Evolutionary conservation across 2,113 vertebrate species (phyloP).

Genomic region (Colistium nudipinnis): DNA sequence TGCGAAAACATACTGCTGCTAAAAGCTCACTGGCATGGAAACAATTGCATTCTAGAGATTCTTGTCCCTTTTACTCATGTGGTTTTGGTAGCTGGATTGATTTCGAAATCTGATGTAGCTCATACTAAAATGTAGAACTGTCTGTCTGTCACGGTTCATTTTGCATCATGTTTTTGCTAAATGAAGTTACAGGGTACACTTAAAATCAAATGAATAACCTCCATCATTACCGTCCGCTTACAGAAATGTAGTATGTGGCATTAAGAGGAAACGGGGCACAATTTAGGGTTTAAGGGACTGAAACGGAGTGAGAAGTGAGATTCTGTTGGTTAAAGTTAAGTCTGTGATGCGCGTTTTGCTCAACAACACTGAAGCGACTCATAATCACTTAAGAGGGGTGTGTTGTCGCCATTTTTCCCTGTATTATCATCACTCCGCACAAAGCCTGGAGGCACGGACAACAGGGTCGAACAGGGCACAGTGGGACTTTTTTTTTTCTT

Average conservation of each 20-base stretch:
- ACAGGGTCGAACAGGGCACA: background rate
- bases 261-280: too few species aligned
- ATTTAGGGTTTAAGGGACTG: too few species aligned
- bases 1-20: conserved; percentile 37
- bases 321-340: background rate
- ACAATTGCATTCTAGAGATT: conserved; percentile 31
- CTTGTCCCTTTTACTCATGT: conserved; percentile 9
- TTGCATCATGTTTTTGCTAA: background rate
- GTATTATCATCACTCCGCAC: too few species aligned
- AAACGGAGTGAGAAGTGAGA: background rate
- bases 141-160: background rate
- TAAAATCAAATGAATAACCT: background rate
- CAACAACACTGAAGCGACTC: background rate
- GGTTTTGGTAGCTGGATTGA: conserved; percentile 6
- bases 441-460: background rate
- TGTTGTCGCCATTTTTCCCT: too few species aligned
- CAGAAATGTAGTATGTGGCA: too few species aligned
- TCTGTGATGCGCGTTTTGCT: background rate
- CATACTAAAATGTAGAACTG: conserved; percentile 7
- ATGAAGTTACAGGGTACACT: background rate
- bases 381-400: too few species aligned
- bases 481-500: too few species aligned
- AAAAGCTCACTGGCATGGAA: conserved; percentile 33
- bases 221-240: too few species aligned
- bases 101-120: conserved; percentile 13